phyloP scores from a whole-genome alignment of 2,797 vertebrate genomes.

The Ctenochaetus hawaiiensis region DNA sequence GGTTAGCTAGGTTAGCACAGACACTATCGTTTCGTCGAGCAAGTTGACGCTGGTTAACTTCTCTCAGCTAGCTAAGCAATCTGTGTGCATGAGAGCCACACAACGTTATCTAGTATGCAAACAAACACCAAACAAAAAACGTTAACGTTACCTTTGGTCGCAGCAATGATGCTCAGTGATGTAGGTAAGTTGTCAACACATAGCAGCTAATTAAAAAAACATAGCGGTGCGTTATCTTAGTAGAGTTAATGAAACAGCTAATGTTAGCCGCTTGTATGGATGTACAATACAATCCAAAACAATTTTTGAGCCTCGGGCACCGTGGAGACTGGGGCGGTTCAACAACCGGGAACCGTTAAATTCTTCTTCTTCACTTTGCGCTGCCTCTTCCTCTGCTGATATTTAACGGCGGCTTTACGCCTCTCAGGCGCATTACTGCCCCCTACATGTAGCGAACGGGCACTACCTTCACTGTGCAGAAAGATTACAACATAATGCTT shows the following conservation, averaged over 20 bases:
- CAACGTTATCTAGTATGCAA: background rate
- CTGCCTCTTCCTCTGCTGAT: conserved; percentile 38
- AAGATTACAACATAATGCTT: background rate
- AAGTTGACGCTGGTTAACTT: background rate
- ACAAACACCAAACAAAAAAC: background rate
- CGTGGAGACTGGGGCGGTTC: conserved; percentile 53
- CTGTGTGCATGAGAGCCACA: too few species aligned
- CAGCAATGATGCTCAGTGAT: conserved; percentile 20
- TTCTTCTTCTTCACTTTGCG: conserved; percentile 75
- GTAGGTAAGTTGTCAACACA: conserved; percentile 44
- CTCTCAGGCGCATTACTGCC: conserved; percentile 22
- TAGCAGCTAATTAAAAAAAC: conserved; percentile 7
- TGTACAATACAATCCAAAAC: background rate
- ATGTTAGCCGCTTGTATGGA: too few species aligned
- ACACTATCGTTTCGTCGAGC: background rate
- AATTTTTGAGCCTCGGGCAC: conserved; percentile 10
- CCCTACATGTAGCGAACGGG: conserved; percentile 10
- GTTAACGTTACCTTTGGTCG: conserved; percentile 62
- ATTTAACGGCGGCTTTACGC: background rate
- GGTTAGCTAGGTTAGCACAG: conserved; percentile 45
- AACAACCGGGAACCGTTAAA: conserved; percentile 82
- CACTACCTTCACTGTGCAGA: background rate
- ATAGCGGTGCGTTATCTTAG: conserved; percentile 1
- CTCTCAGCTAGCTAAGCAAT: background rate
- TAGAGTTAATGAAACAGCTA: background rate